Conservation (phyloP, 2,797 vertebrate species). For the Coluber constrictor region DNA sequence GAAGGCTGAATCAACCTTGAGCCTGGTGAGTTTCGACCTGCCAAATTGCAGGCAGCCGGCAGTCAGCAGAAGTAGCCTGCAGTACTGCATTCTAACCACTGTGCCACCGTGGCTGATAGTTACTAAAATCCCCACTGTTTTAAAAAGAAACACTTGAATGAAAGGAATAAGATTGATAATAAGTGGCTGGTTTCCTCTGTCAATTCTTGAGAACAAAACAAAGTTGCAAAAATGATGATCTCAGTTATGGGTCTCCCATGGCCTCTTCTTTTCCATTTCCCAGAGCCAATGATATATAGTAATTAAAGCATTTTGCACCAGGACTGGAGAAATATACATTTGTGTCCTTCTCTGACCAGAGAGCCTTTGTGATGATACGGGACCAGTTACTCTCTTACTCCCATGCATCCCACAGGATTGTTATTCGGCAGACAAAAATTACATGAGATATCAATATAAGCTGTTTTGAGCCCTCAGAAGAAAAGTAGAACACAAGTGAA, state of each 20-base stretch:
- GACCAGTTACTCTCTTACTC: not conserved
- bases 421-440: not conserved
- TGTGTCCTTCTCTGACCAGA: not conserved
- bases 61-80: no score
- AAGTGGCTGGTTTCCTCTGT: not conserved
- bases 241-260: not conserved
- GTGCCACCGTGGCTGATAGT: not conserved
- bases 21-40: no score
- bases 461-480: not conserved
- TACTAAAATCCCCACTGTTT: not conserved
- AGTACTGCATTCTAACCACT: no score
- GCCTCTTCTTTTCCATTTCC: slow-evolving; percentile 13
- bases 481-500: not conserved
- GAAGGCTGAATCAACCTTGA: no score
- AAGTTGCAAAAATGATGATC: slow-evolving; percentile 39
- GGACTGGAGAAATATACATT: not conserved
- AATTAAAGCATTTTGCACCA: not conserved
- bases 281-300: not conserved
- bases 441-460: not conserved
- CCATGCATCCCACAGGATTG: not conserved
- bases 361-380: not conserved
- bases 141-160: no score
- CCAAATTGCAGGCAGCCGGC: no score
- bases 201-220: slow-evolving; percentile 8
- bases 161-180: not conserved